Conservation (phyloP, 2,113 vertebrate genomes). For the Mesitornis unicolor region DNA sequence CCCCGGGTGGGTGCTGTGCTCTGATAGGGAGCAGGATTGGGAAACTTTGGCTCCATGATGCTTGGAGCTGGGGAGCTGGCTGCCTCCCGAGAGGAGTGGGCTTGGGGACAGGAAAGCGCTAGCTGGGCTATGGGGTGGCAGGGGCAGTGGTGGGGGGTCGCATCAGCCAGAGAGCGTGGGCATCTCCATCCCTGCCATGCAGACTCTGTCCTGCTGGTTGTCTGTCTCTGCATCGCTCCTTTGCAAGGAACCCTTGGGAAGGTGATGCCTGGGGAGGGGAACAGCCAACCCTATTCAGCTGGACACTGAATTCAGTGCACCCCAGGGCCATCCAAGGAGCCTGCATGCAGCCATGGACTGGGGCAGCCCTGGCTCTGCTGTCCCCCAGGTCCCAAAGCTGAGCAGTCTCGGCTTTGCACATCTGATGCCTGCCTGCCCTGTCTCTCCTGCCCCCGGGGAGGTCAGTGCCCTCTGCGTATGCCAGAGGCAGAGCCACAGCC, state of each 20-base stretch:
- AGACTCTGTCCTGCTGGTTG: background rate
- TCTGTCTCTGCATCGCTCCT: background rate
- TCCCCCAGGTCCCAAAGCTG: background rate
- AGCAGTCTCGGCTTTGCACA: background rate
- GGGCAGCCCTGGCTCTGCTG: background rate
- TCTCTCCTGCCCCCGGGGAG: background rate
- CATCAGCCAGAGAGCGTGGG: background rate
- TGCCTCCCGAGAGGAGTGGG: background rate
- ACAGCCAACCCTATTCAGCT: background rate
- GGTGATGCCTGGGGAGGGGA: background rate
- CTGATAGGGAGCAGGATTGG: background rate
- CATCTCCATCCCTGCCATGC: background rate
- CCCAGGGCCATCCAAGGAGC: background rate
- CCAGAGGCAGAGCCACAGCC: background rate
- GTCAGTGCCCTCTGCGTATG: rapidly evolving
- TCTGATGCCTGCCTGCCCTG: background rate
- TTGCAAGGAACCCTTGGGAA: background rate
- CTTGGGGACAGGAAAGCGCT: background rate
- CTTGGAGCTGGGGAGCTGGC: background rate
- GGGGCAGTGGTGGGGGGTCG: background rate
- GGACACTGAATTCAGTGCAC: background rate
- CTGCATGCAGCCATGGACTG: rapidly evolving
- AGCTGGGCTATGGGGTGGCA: background rate
- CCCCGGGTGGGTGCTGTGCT: background rate
- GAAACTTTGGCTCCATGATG: background rate